A percentile compares a stretch with the other conserved stretches of the same genome.
These are phyloP conservation scores for Salarias fasciatus DNA, from an alignment of 2,797 vertebrate species.

Conservation along the genomic window DNA sequence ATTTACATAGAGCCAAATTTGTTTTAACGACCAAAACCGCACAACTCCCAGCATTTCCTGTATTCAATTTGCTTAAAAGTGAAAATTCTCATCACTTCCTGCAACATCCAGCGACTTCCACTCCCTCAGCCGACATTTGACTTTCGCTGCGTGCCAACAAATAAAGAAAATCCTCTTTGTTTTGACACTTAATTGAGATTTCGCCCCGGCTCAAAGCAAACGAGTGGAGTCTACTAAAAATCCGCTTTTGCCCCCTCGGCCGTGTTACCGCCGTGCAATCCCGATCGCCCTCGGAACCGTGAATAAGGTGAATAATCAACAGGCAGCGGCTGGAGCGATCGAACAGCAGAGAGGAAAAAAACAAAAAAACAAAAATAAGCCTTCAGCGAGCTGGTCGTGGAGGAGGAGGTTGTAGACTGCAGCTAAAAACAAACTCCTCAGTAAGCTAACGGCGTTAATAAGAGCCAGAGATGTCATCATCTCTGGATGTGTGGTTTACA, in stretches of 20 bases:
- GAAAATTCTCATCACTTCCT: too few species aligned
- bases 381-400: slow-evolving; percentile 20
- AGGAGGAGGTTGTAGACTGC: slow-evolving; percentile 41
- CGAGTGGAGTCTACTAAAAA: neutral
- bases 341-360: neutral
- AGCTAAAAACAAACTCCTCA: slow-evolving; percentile 58
- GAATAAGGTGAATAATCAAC: slow-evolving; percentile 15
- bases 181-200: neutral
- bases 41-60: too few species aligned
- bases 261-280: neutral
- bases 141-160: neutral
- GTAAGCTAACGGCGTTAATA: slow-evolving; percentile 54
- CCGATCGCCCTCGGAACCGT: slow-evolving; percentile 2
- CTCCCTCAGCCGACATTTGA: too few species aligned
- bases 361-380: too few species aligned
- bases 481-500: slow-evolving; percentile 53
- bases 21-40: too few species aligned
- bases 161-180: neutral
- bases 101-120: too few species aligned
- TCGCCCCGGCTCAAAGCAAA: slow-evolving; percentile 3
- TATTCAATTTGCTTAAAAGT: too few species aligned
- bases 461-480: slow-evolving; percentile 64
- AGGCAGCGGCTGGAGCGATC: neutral
- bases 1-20: too few species aligned
- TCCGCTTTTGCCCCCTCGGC: neutral